phyloP scores from a whole-genome alignment of 2,113 vertebrate genomes.

The Collichthys lucidus region DNA sequence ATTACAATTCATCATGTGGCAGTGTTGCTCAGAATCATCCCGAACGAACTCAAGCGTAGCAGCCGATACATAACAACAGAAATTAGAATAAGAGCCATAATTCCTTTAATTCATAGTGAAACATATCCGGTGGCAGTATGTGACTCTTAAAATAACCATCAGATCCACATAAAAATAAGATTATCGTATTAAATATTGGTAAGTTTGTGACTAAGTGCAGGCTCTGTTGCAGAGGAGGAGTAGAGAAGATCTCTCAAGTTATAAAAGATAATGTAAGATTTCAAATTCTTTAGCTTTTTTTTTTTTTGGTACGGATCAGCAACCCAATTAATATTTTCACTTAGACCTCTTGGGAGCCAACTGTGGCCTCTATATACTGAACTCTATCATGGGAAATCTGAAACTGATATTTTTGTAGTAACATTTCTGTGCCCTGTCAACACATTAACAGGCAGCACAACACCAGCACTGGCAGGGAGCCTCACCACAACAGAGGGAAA shows the following conservation, averaged over 20 bases:
- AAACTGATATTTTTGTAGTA: conserved; percentile 17
- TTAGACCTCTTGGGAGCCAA: background rate
- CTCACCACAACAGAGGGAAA: conserved; percentile 23
- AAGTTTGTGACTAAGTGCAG: background rate
- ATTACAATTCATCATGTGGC: conserved; percentile 17
- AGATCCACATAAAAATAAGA: background rate
- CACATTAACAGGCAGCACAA: conserved; percentile 32
- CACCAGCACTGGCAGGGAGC: conserved; percentile 16
- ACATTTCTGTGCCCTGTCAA: conserved; percentile 25
- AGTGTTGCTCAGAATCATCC: background rate
- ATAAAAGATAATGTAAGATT: background rate
- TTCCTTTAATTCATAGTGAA: background rate
- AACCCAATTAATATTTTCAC: conserved; percentile 16
- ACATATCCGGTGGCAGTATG: background rate
- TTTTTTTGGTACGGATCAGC: background rate
- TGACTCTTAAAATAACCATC: background rate
- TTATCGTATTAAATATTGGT: background rate
- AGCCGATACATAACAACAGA: background rate
- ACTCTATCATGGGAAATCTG: background rate
- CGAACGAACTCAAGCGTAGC: background rate
- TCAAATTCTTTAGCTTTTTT: background rate
- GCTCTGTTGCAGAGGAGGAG: background rate
- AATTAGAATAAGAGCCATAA: conserved; percentile 3
- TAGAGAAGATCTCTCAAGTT: no score
- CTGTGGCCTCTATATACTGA: background rate